These are phyloP conservation scores for Noctuana brunneofusca DNA, from an alignment of 2,888 invertebrate species.

Conservation along the genomic window DNA sequence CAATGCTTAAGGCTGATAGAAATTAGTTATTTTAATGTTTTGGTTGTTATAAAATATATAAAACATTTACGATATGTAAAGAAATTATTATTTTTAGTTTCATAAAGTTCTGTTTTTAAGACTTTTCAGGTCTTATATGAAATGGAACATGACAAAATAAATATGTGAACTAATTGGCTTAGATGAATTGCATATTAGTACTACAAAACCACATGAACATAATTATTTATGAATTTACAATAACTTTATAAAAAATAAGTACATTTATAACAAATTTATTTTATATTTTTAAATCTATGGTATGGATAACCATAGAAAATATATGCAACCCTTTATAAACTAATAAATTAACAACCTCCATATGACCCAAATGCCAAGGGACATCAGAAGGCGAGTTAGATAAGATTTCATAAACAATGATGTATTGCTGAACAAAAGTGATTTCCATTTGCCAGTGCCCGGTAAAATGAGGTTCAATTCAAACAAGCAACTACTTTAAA, in stretches of 20 bases:
- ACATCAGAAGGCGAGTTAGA: neutral
- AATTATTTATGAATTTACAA: neutral
- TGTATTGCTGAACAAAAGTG: neutral
- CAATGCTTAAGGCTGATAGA: no score
- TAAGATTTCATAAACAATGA: neutral
- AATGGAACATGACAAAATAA: no score
- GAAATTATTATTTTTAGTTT: no score
- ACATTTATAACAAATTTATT: no score
- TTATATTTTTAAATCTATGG: no score
- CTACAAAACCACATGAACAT: neutral
- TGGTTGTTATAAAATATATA: no score
- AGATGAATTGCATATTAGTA: neutral
- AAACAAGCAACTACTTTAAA: constrained; percentile 52
- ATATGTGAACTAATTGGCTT: neutral
- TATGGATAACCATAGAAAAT: no score
- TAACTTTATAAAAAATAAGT: no score
- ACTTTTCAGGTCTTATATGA: no score
- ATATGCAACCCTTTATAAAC: neutral
- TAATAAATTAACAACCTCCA: neutral
- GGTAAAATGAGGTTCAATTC: constrained; percentile 35
- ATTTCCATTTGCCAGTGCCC: constrained; percentile 16
- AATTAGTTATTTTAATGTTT: no score
- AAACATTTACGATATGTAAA: no score
- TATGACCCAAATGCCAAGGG: neutral
- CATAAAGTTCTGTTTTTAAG: no score